Percentiles rank a stretch among this genome's conserved stretches.
Evolutionary conservation across 2,797 vertebrate genomes (phyloP).

Genomic region (Myotis myotis): DNA sequence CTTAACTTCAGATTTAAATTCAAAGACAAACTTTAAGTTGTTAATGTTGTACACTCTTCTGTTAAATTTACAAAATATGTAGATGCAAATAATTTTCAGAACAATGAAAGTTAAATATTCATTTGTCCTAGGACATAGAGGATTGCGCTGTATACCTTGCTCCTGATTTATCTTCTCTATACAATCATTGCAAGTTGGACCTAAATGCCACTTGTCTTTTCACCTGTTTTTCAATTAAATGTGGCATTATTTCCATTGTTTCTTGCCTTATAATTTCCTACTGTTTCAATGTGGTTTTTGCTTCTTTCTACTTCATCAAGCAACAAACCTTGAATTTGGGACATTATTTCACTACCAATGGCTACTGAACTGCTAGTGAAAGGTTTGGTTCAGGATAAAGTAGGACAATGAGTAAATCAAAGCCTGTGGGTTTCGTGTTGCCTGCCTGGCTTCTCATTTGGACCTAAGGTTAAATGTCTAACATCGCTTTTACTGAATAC

Average conservation of each 20-base stretch:
- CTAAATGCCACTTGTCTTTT: constrained; percentile 14
- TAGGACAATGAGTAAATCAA: neutral
- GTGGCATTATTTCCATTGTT: neutral
- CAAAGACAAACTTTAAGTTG: neutral
- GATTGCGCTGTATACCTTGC: neutral
- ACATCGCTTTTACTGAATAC: neutral
- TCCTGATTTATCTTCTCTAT: neutral
- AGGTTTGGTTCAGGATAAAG: constrained; percentile 22
- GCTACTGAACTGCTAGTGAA: neutral
- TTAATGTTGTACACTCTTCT: neutral
- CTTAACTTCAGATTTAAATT: constrained; percentile 24
- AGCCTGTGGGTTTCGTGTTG: neutral
- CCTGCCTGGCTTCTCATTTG: neutral
- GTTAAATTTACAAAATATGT: neutral
- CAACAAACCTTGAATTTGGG: neutral
- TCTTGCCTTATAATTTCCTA: constrained; percentile 7
- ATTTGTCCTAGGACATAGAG: neutral
- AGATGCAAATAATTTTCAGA: constrained; percentile 27
- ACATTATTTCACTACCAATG: neutral
- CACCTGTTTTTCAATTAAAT: constrained; percentile 23
- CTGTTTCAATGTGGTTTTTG: neutral
- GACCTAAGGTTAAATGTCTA: neutral
- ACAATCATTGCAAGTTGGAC: neutral
- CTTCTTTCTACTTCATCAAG: constrained; percentile 6
- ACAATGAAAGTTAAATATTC: constrained; percentile 7